Base-by-base conservation (phyloP, 2,113 vertebrate species). In the Xiphophorus couchianus region DNA sequence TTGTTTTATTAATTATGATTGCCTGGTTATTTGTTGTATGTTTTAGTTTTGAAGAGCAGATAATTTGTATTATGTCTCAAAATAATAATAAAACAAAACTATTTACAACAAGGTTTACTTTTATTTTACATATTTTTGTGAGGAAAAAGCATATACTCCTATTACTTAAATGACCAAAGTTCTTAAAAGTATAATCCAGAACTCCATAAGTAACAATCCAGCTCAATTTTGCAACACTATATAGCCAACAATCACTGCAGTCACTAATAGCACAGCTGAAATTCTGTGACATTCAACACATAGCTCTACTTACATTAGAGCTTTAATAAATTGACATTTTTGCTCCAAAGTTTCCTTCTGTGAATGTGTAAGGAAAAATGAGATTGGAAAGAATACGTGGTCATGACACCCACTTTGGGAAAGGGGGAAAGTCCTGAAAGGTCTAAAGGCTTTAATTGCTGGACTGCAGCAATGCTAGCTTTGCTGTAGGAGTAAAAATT, bases 361-460 rank as follows among this genome's bases (percentile, higher is more conserved):
- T 96, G 80, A 96, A 86, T 69, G 96, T 98, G 90, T 89, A 94
- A 37, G 98, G 93, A 86, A 96, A 84, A 89, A 98, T 94, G 84
- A 98, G 92, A 66, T 90, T 94, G 74, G 96, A 96, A 70, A 97
- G 84, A 78, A 97, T 91, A 71, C 95, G 93, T 72, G 96, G 72
- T 95, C 93, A 71, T 96, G 93, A 86, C 54, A 94, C 69, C 94
- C 90, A 75, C 95, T 97, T 84, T 82, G 95, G 85, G 96, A 96
- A 74, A 97, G 95, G 37, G 90, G 78, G 25, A 44, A 30, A 29
- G 17, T 82, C 62, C 65, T 80, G 66, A 39, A 64, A 3, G 67
- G 85, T 73, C 71, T n/a, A 54, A 25, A 54, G 22, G 92, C 93
- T 27, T 48, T 62, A 6, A 28, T 94, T 93, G 33, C 73, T 72